A percentile compares a stretch with the other conserved stretches of the same genome.
Conservation (phyloP, 2,797 vertebrate genomes). For the Etheostoma nigrum region DNA sequence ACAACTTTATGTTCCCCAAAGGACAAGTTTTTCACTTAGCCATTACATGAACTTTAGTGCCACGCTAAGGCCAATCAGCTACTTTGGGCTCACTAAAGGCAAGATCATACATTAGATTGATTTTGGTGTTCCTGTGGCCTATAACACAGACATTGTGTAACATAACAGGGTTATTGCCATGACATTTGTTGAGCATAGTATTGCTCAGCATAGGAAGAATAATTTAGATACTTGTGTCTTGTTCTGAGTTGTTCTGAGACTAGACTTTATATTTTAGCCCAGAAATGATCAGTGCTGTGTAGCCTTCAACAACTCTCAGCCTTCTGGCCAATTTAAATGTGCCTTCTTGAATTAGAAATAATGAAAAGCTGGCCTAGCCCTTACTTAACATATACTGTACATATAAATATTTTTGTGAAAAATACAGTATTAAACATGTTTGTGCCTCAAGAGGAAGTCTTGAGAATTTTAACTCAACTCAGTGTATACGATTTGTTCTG, state of each 20-base stretch:
- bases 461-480: not conserved
- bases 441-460: not conserved
- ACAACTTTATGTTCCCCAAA: conserved; percentile 3
- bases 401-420: not conserved
- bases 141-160: conserved; percentile 15
- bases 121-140: conserved; percentile 16
- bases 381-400: not conserved
- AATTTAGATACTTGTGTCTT: not conserved
- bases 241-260: not conserved
- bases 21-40: conserved; percentile 4
- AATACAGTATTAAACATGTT: not conserved
- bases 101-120: conserved; percentile 19
- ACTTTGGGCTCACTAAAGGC: not conserved
- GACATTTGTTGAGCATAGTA: conserved; percentile 8
- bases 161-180: conserved; percentile 6
- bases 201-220: not conserved
- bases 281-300: not conserved
- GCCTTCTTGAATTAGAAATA: not conserved
- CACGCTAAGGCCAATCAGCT: conserved; percentile 1
- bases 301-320: not conserved
- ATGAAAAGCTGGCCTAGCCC: not conserved
- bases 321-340: not conserved
- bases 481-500: not conserved
- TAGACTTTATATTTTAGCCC: not conserved
- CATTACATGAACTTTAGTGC: conserved; percentile 13